Base-by-base conservation (phyloP, 2,113 vertebrate genomes). In the Neolamprologus toae region DNA sequence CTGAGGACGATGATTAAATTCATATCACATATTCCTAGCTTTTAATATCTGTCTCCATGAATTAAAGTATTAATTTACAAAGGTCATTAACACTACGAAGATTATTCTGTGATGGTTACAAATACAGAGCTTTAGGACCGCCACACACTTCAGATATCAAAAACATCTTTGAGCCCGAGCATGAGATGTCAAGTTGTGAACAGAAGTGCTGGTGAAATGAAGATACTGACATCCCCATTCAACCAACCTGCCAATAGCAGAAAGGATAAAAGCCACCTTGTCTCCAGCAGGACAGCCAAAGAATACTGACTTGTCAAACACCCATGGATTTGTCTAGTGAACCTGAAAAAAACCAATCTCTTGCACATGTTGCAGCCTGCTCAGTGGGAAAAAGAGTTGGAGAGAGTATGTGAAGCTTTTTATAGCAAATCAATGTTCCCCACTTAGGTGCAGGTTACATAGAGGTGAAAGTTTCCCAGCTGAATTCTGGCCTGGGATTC, bases 381-480 rank as follows among this genome's bases (percentile, higher is more conserved):
- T 80, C 81, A 61, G 47, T 6, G 11, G 23, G 47, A 82, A 86
- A 71, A 45, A 47, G 6, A 84, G 82, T 23, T 17, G 2, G 21
- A 31, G 21, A 26, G 57, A 54, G 35, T 37, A 53, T 85, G 80
- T 26, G 19, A 90, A 86, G 79, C 31, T 31, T 78, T 91, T 91
- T 79, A 86, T 40, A 80, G 81, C 54, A 90, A 91, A 90, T 92
- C 88, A 85, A 61, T 89, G 57, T 92, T 86, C 79, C 40, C 54
- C 73, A 87, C 82, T 92, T 73, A 81, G 80, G 80, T 81, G 42
- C 63, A 87, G 90, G 92, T 91, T 90, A 92, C 63, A 59, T 6
- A 45, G 86, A 92, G 92, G 90, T 91, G 86, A 92, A 91, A 55
- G 81, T 90, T 89, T 91, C 91, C 82, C 90, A 42, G 86, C 37